Evolutionary conservation across 2,888 invertebrate genomes (phyloP).

Genomic region (Tromatobia lineatoria): DNA sequence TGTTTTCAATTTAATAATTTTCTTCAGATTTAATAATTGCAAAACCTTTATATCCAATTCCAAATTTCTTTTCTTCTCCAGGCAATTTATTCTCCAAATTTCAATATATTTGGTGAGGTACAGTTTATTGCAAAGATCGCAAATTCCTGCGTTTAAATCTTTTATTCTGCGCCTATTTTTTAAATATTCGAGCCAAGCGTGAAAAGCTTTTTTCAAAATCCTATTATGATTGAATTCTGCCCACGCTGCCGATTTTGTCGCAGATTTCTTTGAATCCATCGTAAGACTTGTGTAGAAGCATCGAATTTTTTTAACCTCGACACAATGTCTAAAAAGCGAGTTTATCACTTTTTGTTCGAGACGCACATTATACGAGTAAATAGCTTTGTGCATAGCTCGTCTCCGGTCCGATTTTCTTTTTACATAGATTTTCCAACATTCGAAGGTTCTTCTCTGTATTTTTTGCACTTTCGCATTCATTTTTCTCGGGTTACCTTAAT

Average conservation of each 20-base stretch:
- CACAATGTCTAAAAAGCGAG: slow-evolving; percentile 60
- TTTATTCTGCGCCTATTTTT: slow-evolving; percentile 55
- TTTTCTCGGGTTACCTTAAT: background rate
- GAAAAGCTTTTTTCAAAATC: slow-evolving; percentile 34
- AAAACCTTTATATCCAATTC: slow-evolving; percentile 52
- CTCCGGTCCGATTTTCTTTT: slow-evolving; percentile 64
- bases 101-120: slow-evolving; percentile 51
- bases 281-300: background rate
- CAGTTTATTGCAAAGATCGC: background rate
- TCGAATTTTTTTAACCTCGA: slow-evolving; percentile 25
- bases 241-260: background rate
- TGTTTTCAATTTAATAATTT: background rate
- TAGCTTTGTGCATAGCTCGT: slow-evolving; percentile 64
- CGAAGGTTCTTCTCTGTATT: slow-evolving; percentile 48
- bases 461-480: slow-evolving; percentile 8
- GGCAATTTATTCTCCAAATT: slow-evolving; percentile 55
- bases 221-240: slow-evolving; percentile 16
- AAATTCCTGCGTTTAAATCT: slow-evolving; percentile 46
- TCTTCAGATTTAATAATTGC: slow-evolving; percentile 1
- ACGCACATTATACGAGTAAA: slow-evolving; percentile 62
- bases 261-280: background rate
- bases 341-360: slow-evolving; percentile 66
- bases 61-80: slow-evolving; percentile 42
- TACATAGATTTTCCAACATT: slow-evolving; percentile 71
- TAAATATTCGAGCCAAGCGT: slow-evolving; percentile 33